These are phyloP conservation scores for Spinus pinus DNA, from an alignment of 2,797 vertebrate genomes.

Conservation along the genomic window DNA sequence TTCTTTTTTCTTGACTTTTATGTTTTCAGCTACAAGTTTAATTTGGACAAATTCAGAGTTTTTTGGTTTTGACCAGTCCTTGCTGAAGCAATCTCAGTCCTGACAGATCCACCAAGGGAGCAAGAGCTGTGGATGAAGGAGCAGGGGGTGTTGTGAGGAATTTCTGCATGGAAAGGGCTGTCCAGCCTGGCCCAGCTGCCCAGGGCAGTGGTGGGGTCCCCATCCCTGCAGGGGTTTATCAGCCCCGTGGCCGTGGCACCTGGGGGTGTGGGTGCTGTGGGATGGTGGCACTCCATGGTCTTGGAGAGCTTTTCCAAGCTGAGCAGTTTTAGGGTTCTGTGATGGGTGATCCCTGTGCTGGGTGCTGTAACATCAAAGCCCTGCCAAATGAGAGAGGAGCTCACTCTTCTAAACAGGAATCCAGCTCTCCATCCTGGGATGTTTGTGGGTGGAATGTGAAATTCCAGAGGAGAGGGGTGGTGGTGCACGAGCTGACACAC, in stretches of 20 bases:
- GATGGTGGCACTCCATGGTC: fast-evolving
- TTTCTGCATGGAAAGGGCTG: neutral
- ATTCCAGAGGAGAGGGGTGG: neutral
- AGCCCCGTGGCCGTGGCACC: neutral
- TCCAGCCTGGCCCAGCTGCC: neutral
- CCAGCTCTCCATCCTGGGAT: neutral
- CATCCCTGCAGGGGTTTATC: neutral
- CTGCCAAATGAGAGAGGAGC: neutral
- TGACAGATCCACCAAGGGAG: neutral
- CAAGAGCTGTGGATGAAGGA: neutral
- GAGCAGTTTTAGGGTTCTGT: neutral
- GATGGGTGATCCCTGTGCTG: neutral
- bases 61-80: neutral
- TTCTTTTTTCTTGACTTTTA: neutral
- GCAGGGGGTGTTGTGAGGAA: neutral
- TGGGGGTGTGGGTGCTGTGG: fast-evolving
- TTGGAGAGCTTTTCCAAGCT: neutral
- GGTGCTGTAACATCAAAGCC: neutral
- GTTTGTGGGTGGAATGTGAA: neutral
- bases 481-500: neutral
- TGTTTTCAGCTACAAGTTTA: neutral
- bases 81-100: neutral
- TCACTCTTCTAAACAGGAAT: neutral
- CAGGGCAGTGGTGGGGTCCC: neutral
- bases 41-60: neutral